phyloP scores from a whole-genome alignment of 2,888 invertebrate species.

The Syrphus vitripennis region DNA sequence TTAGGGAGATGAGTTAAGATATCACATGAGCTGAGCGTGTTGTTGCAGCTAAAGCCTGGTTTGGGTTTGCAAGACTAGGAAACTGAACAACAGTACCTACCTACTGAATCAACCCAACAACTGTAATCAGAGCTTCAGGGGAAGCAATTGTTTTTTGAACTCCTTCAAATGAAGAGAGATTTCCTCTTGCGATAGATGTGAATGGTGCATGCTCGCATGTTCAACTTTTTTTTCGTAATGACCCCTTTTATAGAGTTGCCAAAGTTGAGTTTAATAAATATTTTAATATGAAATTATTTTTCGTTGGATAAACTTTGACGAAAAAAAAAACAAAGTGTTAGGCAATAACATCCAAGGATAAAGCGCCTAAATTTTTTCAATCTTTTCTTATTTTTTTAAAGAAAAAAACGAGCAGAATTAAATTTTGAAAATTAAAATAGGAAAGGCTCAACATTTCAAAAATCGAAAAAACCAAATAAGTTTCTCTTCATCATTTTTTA shows the following conservation, averaged over 20 bases:
- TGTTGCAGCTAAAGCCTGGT: background rate
- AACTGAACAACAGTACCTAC: conserved; percentile 39
- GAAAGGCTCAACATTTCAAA: too few species aligned
- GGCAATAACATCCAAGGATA: too few species aligned
- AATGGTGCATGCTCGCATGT: conserved; percentile 27
- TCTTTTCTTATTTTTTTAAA: too few species aligned
- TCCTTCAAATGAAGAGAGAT: conserved; percentile 47
- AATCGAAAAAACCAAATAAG: too few species aligned
- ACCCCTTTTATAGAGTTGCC: conserved; percentile 24
- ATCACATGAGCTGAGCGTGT: conserved; percentile 55
- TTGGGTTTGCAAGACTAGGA: conserved; percentile 8
- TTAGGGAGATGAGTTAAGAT: conserved; percentile 71
- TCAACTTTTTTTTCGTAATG: conserved; percentile 40
- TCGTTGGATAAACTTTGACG: too few species aligned
- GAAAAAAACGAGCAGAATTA: too few species aligned
- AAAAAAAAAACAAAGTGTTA: too few species aligned
- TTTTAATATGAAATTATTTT: too few species aligned
- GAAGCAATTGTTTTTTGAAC: conserved; percentile 64
- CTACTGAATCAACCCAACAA: too few species aligned
- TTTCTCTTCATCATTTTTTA: too few species aligned
- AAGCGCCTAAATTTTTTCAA: too few species aligned
- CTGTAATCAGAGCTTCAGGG: conserved; percentile 57
- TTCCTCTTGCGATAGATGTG: conserved; percentile 48
- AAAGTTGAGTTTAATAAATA: background rate
- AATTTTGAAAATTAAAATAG: too few species aligned